Conservation (phyloP, 2,797 vertebrate genomes). For the Delichon dasypus region DNA sequence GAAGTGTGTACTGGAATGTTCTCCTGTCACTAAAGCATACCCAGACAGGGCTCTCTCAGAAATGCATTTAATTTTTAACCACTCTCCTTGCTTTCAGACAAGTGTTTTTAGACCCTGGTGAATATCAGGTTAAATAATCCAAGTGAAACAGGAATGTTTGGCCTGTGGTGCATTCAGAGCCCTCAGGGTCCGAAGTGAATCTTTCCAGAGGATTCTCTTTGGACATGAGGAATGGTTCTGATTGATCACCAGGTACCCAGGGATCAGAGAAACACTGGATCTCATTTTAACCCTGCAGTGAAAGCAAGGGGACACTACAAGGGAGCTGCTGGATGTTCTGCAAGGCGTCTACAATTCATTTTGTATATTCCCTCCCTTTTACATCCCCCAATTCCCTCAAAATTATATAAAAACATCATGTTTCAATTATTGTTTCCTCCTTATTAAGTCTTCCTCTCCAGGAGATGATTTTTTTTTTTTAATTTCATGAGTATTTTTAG, state of each 20-base stretch:
- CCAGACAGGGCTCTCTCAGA: neutral
- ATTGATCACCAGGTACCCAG: slow-evolving; percentile 32
- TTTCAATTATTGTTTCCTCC: neutral
- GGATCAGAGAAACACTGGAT: slow-evolving; percentile 50
- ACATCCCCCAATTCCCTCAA: neutral
- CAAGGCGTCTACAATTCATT: neutral
- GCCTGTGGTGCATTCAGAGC: slow-evolving; percentile 29
- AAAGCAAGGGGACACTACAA: neutral
- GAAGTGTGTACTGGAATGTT: neutral
- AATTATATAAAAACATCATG: neutral
- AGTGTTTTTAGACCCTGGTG: slow-evolving; percentile 15
- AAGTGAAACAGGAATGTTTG: slow-evolving; percentile 48
- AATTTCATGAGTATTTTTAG: neutral
- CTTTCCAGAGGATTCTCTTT: slow-evolving; percentile 64
- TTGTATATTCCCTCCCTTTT: neutral
- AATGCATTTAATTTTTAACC: slow-evolving; percentile 43
- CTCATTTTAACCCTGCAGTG: neutral
- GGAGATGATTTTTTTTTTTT: neutral
- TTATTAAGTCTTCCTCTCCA: neutral
- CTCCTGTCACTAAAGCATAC: neutral
- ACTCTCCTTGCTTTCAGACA: neutral
- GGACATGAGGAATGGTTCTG: slow-evolving; percentile 67
- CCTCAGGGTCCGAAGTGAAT: slow-evolving; percentile 34
- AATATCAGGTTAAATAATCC: slow-evolving; percentile 44
- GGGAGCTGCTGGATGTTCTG: slow-evolving; percentile 22